Conservation (phyloP, 2,797 vertebrate species). For the Craterocephalus amniculus region DNA sequence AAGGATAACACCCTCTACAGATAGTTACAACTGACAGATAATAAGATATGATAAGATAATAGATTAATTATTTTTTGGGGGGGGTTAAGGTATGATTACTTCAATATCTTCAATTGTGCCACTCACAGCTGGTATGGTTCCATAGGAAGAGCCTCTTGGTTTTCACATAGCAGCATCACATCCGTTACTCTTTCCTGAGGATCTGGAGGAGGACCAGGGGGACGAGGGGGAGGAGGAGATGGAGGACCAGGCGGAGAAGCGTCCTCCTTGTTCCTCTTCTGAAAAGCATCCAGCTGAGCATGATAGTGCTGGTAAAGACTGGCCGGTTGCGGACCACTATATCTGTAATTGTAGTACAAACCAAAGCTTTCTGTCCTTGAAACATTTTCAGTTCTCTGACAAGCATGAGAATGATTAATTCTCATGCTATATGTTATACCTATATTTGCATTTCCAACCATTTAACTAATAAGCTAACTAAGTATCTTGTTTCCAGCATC, state of each 20-base stretch:
- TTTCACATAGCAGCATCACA: constrained; percentile 34
- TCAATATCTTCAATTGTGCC: neutral
- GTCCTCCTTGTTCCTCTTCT: constrained; percentile 60
- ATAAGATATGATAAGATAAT: no score
- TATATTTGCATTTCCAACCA: no score
- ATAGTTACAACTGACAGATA: neutral
- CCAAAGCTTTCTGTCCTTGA: neutral
- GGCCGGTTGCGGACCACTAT: constrained; percentile 18
- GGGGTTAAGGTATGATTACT: no score
- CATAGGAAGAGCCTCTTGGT: constrained; percentile 37
- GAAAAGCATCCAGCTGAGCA: constrained; percentile 79
- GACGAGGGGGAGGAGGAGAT: constrained; percentile 12
- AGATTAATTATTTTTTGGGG: no score
- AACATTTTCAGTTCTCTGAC: no score
- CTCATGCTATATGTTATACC: no score
- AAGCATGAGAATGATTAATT: no score
- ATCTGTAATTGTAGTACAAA: constrained; percentile 25
- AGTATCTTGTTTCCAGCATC: no score
- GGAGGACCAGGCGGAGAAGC: constrained; percentile 4
- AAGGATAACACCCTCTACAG: neutral
- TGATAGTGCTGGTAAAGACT: constrained; percentile 80
- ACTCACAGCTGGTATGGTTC: constrained; percentile 83
- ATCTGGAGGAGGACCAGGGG: constrained; percentile 18
- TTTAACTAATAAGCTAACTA: no score
- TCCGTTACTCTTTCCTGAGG: constrained; percentile 47